Conservation (phyloP, 2,113 vertebrate species). For the Deroptyus accipitrinus region DNA sequence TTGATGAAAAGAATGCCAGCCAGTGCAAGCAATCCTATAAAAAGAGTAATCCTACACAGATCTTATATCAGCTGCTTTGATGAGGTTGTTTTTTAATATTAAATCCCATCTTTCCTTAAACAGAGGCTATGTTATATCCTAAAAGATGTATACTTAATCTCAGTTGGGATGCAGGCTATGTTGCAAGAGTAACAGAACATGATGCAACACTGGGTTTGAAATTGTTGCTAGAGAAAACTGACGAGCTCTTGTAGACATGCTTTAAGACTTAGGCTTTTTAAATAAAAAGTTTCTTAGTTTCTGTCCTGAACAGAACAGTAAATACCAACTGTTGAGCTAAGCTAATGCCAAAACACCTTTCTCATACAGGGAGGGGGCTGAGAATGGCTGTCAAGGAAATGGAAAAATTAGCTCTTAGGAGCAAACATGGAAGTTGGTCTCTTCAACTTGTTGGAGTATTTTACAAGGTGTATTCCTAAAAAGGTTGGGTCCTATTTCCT, state of each 20-base stretch:
- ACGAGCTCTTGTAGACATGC: not conserved
- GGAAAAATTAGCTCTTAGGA: not conserved
- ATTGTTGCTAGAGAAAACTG: not conserved
- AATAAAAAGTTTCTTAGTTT: not conserved
- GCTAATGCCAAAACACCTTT: not conserved
- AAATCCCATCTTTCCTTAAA: not conserved
- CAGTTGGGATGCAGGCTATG: accelerated
- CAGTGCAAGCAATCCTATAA: not conserved
- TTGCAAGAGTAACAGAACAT: not conserved
- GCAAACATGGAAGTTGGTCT: not conserved
- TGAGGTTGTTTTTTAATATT: not conserved
- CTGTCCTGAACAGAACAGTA: not conserved
- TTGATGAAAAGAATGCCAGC: not conserved
- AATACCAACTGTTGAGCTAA: not conserved
- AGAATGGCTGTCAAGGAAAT: not conserved
- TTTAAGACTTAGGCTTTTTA: not conserved
- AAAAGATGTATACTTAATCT: not conserved
- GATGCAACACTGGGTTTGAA: not conserved
- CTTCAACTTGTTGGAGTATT: not conserved
- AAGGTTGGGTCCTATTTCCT: not conserved
- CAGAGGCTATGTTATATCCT: not conserved
- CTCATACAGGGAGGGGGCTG: not conserved
- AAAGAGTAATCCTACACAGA: not conserved
- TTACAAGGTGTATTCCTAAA: not conserved
- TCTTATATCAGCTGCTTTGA: not conserved